Percentiles rank a stretch among this genome's conserved stretches.
Conservation (phyloP, 1,140 invertebrate genomes). For the Drosophila rufa region DNA sequence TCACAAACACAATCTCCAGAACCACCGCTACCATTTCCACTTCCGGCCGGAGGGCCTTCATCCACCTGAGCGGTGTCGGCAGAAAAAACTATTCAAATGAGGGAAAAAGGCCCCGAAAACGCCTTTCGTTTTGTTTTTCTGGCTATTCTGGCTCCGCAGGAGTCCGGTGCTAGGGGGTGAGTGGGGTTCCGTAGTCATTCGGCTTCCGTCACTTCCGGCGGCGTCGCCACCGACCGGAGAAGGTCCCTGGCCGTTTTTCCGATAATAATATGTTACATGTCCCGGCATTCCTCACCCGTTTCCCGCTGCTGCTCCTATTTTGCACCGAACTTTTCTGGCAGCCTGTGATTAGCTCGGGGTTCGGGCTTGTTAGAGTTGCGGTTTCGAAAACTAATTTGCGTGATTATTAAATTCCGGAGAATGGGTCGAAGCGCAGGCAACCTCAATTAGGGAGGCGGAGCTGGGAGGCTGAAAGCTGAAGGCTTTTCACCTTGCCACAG, state of each 20-base stretch:
- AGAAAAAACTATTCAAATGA: slow-evolving; percentile 69
- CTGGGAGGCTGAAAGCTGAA: slow-evolving; percentile 1
- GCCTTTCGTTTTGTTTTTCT: slow-evolving; percentile 62
- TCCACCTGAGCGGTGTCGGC: slow-evolving; percentile 30
- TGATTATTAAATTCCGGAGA: slow-evolving; percentile 76
- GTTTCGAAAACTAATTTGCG: slow-evolving; percentile 82
- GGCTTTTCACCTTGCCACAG: slow-evolving; percentile 46
- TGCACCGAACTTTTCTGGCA: slow-evolving; percentile 28
- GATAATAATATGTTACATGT: slow-evolving; percentile 80
- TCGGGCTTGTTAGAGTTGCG: slow-evolving; percentile 61
- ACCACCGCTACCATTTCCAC: slow-evolving; percentile 37
- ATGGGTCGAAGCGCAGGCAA: background rate
- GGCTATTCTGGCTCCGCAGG: slow-evolving; percentile 41
- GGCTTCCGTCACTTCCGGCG: slow-evolving; percentile 74
- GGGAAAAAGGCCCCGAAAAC: slow-evolving; percentile 6
- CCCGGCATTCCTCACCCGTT: slow-evolving; percentile 14
- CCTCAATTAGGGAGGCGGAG: background rate
- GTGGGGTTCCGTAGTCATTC: slow-evolving; percentile 64
- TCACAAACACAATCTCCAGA: slow-evolving; percentile 62
- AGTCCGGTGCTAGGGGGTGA: slow-evolving; percentile 3
- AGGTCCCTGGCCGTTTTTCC: slow-evolving; percentile 55
- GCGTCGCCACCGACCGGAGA: slow-evolving; percentile 34
- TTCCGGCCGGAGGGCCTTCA: slow-evolving; percentile 54
- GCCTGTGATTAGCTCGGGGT: slow-evolving; percentile 41
- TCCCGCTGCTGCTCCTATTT: slow-evolving; percentile 3